Evolutionary conservation across 2,113 vertebrate genomes (phyloP), one percentile per base, ranked within the genome.

Genomic region (Polypterus senegalus): DNA sequence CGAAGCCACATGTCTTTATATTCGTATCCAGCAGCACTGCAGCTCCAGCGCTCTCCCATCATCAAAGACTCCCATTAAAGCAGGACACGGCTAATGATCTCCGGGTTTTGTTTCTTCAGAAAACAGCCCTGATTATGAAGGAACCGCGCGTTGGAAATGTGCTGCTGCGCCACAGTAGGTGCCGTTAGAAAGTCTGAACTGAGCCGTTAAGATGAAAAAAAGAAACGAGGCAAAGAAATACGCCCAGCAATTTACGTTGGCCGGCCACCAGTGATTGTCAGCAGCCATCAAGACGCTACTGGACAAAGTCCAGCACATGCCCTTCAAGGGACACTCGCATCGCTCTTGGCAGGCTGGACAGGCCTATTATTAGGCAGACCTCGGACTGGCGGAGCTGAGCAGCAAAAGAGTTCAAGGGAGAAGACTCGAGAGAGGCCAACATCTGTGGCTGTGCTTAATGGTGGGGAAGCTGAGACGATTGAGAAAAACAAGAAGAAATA

Each of bases 311-410:
- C 78, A 78, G 68, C 61, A 74, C 70, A 76, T 73, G 78, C 74
- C 77, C 75, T 81, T 78, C 74, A 76, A 71, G 62, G 70, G 78
- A 79, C 73, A 77, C 78, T 79, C 75, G 72, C 74, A 75, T 78
- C 80, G 77, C 73, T 73, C 76, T 74, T 67, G 66, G 66, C 65
- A 71, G 60, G 60, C 68, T 63, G 70, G 77, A 76, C 77, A 69
- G 72, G 57, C 58, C 75, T 78, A 76, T 79, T 78, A 78, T 74
- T 73, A 71, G 71, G 69, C 57, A 69, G 72, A 73, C 27, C 27
- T 27, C 27, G 27, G 27, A 27, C 27, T 27, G 27, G 27, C 2
- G 27, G 27, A 27, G 27, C 27, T 27, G 27, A 27, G 27, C 27
- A 27, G 27, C 27, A 27, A 27, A 27, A 27, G 27, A 27, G 27